These are phyloP conservation scores for Arenicola marina DNA, from an alignment of 2,888 invertebrate genomes.

Conservation along the genomic window DNA sequence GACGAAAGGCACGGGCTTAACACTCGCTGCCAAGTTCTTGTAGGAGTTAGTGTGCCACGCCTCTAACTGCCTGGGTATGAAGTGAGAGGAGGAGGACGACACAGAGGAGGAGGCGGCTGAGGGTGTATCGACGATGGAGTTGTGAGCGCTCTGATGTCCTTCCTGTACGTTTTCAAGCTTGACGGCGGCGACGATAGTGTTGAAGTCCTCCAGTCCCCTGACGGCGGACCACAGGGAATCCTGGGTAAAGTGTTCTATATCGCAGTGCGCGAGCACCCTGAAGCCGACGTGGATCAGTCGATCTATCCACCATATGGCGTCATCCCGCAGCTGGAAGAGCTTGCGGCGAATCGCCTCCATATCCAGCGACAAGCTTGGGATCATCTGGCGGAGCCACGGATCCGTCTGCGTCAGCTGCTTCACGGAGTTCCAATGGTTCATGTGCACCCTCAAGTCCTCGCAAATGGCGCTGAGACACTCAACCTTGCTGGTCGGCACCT, in stretches of 20 bases:
- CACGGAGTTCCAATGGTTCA: conserved; percentile 56
- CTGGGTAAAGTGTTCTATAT: conserved; percentile 47
- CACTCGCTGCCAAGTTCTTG: conserved; percentile 6
- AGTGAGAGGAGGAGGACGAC: background rate
- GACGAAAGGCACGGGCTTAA: conserved; percentile 47
- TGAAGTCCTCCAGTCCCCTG: conserved; percentile 58
- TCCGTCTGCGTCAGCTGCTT: conserved; percentile 52
- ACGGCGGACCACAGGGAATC: conserved; percentile 58
- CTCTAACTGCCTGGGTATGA: background rate
- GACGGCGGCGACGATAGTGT: conserved; percentile 46
- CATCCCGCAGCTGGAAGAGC: conserved; percentile 42
- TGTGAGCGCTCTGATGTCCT: background rate
- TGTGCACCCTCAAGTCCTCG: conserved; percentile 55
- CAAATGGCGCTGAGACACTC: conserved; percentile 55
- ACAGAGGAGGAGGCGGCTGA: background rate
- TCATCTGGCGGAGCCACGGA: conserved; percentile 46
- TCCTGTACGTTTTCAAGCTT: background rate
- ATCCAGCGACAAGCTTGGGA: conserved; percentile 47
- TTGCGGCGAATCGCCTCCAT: conserved; percentile 42
- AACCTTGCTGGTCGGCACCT: conserved; percentile 43
- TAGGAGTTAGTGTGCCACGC: conserved; percentile 17
- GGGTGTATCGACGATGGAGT: background rate
- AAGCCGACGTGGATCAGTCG: conserved; percentile 54
- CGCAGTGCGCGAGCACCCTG: conserved; percentile 57
- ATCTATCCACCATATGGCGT: conserved; percentile 53